Conservation (phyloP, 2,888 invertebrate species). For the Zhengitettix transpicula region DNA sequence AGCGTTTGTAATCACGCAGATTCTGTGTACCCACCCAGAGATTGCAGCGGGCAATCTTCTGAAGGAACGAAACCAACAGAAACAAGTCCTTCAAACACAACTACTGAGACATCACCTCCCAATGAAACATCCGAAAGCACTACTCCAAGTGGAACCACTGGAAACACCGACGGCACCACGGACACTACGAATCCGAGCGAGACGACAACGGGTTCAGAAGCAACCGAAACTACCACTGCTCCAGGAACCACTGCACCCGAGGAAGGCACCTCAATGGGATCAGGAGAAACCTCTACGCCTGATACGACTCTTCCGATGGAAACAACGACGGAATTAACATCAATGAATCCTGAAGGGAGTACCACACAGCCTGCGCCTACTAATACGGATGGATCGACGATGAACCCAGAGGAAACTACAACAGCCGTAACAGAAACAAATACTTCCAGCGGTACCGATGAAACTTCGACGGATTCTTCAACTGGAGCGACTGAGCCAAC, state of each 20-base stretch:
- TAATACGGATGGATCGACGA: not conserved
- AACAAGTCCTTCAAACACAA: not conserved
- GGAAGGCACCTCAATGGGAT: not conserved
- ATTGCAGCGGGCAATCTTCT: conserved; percentile 15
- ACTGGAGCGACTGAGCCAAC: conserved; percentile 5
- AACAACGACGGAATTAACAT: not conserved
- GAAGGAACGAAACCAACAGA: not conserved
- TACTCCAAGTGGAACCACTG: not conserved
- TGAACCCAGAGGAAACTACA: conserved; percentile 5
- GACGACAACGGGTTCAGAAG: not conserved
- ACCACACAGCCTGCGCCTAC: conserved; percentile 1
- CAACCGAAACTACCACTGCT: not conserved
- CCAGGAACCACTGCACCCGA: not conserved
- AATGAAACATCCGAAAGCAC: not conserved
- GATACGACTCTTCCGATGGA: not conserved
- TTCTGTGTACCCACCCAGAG: conserved; percentile 38
- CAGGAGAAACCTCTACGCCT: not conserved
- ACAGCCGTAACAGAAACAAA: not conserved
- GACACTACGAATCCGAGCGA: not conserved
- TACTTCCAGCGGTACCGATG: conserved; percentile 3
- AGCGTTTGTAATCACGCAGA: conserved; percentile 50
- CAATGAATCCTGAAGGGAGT: conserved; percentile 2
- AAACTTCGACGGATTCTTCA: conserved; percentile 5
- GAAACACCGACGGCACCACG: not conserved
- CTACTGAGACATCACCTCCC: not conserved